Evolutionary conservation across 1,140 invertebrate species (phyloP), one percentile per base, ranked within the genome.

Genomic region (Drosophila murphyi): DNA sequence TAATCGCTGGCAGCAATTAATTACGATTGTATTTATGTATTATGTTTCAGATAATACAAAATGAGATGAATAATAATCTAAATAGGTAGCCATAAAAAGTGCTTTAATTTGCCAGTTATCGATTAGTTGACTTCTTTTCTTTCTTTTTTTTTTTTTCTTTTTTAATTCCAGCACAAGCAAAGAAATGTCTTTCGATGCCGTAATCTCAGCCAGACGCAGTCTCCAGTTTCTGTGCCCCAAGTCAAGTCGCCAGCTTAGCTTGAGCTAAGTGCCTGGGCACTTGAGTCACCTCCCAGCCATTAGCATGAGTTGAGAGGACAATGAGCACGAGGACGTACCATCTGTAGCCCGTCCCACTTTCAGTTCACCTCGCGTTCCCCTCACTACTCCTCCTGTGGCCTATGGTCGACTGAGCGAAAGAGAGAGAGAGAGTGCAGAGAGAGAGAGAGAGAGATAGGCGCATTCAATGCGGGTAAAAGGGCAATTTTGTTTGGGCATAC

Each of bases 401-500:
- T 61, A 67, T 41, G 63, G 35, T 56, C 10, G 6, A 8, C 35
- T 71, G 76, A 80, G 76, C 68, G 20, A 20, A 1, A 0, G 20
- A 0, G 20, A 20, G 20, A 20, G 20, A 20, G 20, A 20, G 20
- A 20, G n/a, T n/a, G n/a, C n/a, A n/a, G 20, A 20, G 20, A 20
- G 20, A 20, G 20, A 20, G 20, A 20, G 20, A 20, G 20, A 20
- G 20, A 20, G 20, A 20, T 20, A 0, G 76, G 78, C 62, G 62
- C 76, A 80, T 72, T 78, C 68, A 68, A 76, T 71, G 77, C 70
- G 77, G 48, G 32, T 50, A 63, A 60, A 62, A 71, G 39, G 64
- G 75, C 80, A 59, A 67, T 55, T 62, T 62, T 41, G 4, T 28
- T 12, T 20, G 6, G 34, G 20, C 20, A 20, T 20, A 20, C 20